Evolutionary conservation across 2,888 invertebrate genomes (phyloP), one percentile per base, ranked within the genome.

Genomic region (Subacronicta megacephala): DNA sequence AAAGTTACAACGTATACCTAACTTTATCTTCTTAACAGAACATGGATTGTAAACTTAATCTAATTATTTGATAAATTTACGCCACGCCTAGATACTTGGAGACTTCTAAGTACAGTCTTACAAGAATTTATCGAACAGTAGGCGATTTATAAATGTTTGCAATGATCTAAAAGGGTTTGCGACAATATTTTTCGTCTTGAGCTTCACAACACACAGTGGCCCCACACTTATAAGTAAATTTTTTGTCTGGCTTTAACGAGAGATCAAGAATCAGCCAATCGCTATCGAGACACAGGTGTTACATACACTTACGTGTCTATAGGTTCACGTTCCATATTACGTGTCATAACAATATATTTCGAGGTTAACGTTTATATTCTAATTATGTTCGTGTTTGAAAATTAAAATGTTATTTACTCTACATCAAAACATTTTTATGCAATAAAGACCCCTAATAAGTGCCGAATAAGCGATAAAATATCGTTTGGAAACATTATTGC

Each of bases 361-460:
- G 62, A 70, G 68, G 77, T 64, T 72, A 70, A 55, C 55, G 50
- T 38, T 62, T 49, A 51, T 44, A 54, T 59, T 63, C 50, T 66
- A 67, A 69, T 72, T 50, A 49, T n/a, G 6, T 55, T 60, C 43
- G 36, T 42, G 54, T 50, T 40, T 45, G 46, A 57, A 51, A 54
- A 53, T 33, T 20, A 37, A 59, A 67, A 49, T 36, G 36, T 54
- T 70, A 55, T 59, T 55, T 62, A 53, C 46, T 57, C 46, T 45
- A 62, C 38, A 42, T 49, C 37, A 20, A 52, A 37, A 37, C 15
- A 44, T 40, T 45, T 52, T 43, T 29, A 40, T 38, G 13, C 16
- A 36, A 18, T 49, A 44, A 47, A 38, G 51, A 31, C 16, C 40
- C 29, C 33, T 43, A 37, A n/a, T 15, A 50, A 41, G 33, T 33